phyloP scores from a whole-genome alignment of 2,888 invertebrate species.

The Nomada lathburiana region DNA sequence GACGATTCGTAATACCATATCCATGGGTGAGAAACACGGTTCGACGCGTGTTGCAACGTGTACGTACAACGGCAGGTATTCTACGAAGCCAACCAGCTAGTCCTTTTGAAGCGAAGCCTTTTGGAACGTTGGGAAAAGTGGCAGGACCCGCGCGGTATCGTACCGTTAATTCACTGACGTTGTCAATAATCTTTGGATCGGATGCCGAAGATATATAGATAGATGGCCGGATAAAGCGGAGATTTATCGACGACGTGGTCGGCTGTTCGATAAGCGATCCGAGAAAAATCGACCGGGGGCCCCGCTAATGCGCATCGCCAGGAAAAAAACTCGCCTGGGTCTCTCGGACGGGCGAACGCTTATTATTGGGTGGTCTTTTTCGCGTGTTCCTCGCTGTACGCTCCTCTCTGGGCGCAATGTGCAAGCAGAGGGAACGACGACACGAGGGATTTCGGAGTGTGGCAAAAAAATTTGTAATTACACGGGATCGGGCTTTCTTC shows the following conservation, averaged over 20 bases:
- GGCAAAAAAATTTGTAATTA: conserved; percentile 65
- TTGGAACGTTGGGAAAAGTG: conserved; percentile 49
- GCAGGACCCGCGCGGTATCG: conserved; percentile 27
- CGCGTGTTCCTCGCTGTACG: conserved; percentile 5
- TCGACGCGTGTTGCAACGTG: not conserved
- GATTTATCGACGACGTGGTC: conserved; percentile 64
- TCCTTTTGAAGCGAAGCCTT: conserved; percentile 26
- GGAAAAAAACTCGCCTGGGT: not conserved
- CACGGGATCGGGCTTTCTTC: conserved; percentile 38
- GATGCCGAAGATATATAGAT: conserved; percentile 59
- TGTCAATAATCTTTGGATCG: conserved; percentile 69
- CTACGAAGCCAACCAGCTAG: conserved; percentile 29
- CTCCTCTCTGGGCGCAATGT: not conserved
- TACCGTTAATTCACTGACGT: conserved; percentile 71
- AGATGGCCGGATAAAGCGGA: conserved; percentile 64
- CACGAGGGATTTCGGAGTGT: conserved; percentile 13
- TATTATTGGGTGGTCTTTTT: conserved; percentile 13
- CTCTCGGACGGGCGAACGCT: not conserved
- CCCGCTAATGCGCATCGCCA: conserved; percentile 12
- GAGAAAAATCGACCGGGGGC: conserved; percentile 54
- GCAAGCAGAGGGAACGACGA: conserved; percentile 8
- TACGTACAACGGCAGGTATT: not conserved
- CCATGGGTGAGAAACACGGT: no score
- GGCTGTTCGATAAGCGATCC: conserved; percentile 13
- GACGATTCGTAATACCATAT: conserved; percentile 14